Evolutionary conservation across 2,113 vertebrate genomes (phyloP).

Genomic region (Uria aalge): DNA sequence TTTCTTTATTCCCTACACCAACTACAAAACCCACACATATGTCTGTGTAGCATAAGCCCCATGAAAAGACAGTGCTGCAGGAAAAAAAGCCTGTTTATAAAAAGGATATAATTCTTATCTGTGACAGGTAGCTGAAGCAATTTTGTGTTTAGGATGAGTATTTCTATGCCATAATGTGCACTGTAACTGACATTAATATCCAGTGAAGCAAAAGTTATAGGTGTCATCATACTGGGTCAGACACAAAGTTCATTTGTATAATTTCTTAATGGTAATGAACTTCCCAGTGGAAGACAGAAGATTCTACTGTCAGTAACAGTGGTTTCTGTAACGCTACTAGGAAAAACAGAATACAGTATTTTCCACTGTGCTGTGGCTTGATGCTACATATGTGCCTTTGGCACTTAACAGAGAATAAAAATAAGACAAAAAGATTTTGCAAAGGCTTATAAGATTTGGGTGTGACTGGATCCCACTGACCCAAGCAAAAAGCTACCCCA

Average conservation of each 20-base stretch:
- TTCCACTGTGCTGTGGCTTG: neutral
- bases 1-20: neutral
- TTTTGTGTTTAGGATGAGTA: neutral
- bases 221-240: neutral
- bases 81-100: neutral
- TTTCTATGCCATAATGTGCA: neutral
- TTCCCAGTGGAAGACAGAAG: neutral
- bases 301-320: neutral
- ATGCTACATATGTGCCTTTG: neutral
- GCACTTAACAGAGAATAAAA: neutral
- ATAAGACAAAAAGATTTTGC: neutral
- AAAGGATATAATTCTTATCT: neutral
- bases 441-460: neutral
- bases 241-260: neutral
- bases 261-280: neutral
- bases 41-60: neutral
- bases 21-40: neutral
- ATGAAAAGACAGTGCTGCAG: neutral
- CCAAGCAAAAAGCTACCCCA: neutral
- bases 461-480: neutral
- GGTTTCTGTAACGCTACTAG: neutral
- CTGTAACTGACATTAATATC: neutral
- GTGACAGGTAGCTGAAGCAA: neutral
- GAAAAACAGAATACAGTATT: neutral
- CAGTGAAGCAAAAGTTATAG: neutral